A percentile compares a stretch with the other conserved stretches of the same genome.
phyloP scores from a whole-genome alignment of 1,140 invertebrate species.

The Caenorhabditis latens region DNA sequence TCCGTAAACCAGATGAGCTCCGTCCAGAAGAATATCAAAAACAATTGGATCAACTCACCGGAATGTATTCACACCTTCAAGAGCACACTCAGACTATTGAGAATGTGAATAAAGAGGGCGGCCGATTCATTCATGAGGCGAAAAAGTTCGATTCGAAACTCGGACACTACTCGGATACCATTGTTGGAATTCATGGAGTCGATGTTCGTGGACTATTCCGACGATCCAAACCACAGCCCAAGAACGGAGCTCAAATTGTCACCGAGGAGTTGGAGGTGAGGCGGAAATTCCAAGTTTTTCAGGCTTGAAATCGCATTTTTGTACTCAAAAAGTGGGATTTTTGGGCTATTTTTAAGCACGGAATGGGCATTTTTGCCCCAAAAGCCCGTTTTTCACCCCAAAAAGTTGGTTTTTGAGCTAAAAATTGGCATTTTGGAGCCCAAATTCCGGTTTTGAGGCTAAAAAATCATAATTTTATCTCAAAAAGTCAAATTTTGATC shows the following conservation, averaged over 20 bases:
- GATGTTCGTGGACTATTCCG: constrained; percentile 70
- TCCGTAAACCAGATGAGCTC: constrained; percentile 77
- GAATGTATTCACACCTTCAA: constrained; percentile 88
- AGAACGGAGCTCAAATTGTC: constrained; percentile 85
- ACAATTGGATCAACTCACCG: constrained; percentile 78
- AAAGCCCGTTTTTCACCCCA: too few relatives aligned
- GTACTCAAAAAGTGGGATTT: too few relatives aligned
- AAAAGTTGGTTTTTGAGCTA: too few relatives aligned
- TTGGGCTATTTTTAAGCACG: too few relatives aligned
- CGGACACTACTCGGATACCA: constrained; percentile 88
- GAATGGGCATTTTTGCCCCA: too few relatives aligned
- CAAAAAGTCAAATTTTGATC: too few relatives aligned
- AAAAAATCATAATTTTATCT: too few relatives aligned
- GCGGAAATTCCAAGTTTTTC: not conserved
- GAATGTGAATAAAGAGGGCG: constrained; percentile 92
- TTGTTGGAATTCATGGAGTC: constrained; percentile 86
- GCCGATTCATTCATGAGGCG: constrained; percentile 93
- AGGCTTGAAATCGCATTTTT: too few relatives aligned
- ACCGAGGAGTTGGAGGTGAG: constrained; percentile 83
- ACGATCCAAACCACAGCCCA: constrained; percentile 73
- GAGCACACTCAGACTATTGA: constrained; percentile 93
- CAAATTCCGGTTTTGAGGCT: too few relatives aligned
- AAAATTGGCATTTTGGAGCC: too few relatives aligned
- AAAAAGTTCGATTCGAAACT: constrained; percentile 93
- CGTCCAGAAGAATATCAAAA: constrained; percentile 75